These are phyloP conservation scores for Chloromyia formosa DNA, from an alignment of 2,888 invertebrate genomes.

Conservation along the genomic window DNA sequence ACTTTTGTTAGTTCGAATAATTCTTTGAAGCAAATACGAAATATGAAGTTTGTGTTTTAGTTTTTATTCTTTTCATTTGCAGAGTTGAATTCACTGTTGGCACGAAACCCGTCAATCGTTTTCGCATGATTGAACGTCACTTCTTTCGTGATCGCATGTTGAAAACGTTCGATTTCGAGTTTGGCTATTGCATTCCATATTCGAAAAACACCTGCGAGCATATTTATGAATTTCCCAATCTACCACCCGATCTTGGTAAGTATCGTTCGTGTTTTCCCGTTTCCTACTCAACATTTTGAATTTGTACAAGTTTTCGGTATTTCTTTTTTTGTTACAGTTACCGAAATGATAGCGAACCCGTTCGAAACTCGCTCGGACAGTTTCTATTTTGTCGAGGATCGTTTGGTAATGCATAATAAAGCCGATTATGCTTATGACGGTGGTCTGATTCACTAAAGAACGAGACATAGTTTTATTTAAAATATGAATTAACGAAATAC, in stretches of 20 bases:
- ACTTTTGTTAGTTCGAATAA: no score
- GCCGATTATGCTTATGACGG: slow-evolving; percentile 98
- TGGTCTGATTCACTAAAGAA: slow-evolving; percentile 65
- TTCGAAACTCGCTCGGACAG: slow-evolving; percentile 98
- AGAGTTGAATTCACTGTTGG: slow-evolving; percentile 98
- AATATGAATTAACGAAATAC: background rate
- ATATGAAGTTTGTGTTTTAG: no score
- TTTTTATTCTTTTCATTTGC: slow-evolving; percentile 52
- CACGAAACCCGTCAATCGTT: slow-evolving; percentile 88
- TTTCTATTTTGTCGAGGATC: slow-evolving; percentile 98
- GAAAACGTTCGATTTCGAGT: slow-evolving; percentile 99
- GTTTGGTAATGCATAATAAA: slow-evolving; percentile 98
- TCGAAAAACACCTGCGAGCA: slow-evolving; percentile 98
- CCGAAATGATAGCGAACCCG: slow-evolving; percentile 95
- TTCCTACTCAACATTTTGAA: no score
- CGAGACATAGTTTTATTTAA: background rate
- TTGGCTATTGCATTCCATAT: slow-evolving; percentile 98
- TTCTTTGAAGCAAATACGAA: no score
- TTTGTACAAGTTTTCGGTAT: no score
- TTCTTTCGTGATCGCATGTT: slow-evolving; percentile 92
- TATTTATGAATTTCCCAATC: slow-evolving; percentile 96
- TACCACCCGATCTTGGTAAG: slow-evolving; percentile 87
- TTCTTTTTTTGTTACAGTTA: slow-evolving; percentile 68
- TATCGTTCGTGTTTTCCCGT: no score
- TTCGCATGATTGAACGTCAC: slow-evolving; percentile 98